These are phyloP conservation scores for Alca torda DNA, from an alignment of 2,797 vertebrate genomes.

Conservation along the genomic window DNA sequence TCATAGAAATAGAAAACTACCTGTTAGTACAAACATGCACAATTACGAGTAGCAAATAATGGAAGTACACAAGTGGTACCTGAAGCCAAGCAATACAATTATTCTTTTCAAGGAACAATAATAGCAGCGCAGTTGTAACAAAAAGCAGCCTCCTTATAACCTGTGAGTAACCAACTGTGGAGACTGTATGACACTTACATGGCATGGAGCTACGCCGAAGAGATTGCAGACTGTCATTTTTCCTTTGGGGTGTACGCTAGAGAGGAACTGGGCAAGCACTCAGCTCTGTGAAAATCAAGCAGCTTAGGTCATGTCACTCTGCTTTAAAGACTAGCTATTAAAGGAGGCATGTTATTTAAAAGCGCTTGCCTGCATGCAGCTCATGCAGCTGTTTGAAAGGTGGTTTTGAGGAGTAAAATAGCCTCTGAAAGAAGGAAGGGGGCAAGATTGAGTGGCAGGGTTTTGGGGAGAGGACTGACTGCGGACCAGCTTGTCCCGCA, in stretches of 20 bases:
- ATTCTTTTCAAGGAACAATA: background rate
- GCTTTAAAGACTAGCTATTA: background rate
- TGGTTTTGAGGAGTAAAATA: background rate
- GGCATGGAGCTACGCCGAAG: background rate
- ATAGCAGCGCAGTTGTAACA: background rate
- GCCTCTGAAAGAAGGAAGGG: background rate
- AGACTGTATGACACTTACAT: background rate
- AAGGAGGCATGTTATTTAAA: conserved; percentile 3
- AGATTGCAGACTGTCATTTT: background rate
- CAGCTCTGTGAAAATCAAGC: background rate
- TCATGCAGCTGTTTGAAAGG: background rate
- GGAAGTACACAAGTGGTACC: background rate
- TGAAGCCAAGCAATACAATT: background rate
- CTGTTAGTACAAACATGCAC: background rate
- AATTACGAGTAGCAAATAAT: background rate
- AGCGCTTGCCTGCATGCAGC: background rate
- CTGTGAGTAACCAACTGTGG: background rate
- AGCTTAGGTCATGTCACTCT: background rate
- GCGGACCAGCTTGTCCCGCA: background rate
- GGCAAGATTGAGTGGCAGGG: background rate
- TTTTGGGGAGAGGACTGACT: background rate
- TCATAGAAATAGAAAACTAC: background rate
- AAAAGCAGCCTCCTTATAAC: background rate
- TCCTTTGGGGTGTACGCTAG: background rate
- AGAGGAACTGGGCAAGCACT: background rate